Conservation (phyloP, 2,113 vertebrate species). For the Gnathonemus longibarbis region DNA sequence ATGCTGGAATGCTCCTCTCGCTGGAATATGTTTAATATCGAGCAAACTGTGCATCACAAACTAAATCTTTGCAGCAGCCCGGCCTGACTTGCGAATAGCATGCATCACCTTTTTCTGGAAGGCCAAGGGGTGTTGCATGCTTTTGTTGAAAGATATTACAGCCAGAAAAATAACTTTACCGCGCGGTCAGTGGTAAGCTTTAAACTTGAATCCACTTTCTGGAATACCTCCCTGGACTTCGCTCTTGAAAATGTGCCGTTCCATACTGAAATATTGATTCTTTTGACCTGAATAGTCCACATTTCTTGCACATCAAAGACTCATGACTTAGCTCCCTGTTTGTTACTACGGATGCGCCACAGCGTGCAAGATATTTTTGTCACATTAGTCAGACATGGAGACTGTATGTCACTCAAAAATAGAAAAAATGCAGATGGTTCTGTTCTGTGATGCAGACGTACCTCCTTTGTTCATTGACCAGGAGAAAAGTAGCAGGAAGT, state of each 20-base stretch:
- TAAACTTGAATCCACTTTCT: not conserved
- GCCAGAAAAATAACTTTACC: not conserved
- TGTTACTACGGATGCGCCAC: not conserved
- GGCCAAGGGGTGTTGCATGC: not conserved
- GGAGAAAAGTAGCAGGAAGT: not conserved
- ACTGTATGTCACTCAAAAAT: not conserved
- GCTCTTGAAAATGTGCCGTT: not conserved
- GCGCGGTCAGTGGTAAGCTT: not conserved
- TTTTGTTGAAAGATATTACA: not conserved
- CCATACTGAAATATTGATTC: not conserved
- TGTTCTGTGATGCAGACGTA: not conserved
- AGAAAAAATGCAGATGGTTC: not conserved
- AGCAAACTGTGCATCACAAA: not conserved
- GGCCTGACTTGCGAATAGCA: not conserved
- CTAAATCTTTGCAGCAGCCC: not conserved
- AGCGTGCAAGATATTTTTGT: not conserved
- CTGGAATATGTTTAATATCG: not conserved
- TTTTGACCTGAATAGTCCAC: not conserved
- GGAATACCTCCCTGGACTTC: not conserved
- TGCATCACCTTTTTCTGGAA: not conserved
- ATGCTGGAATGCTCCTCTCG: not conserved
- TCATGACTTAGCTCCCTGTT: not conserved
- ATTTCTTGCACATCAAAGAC: not conserved
- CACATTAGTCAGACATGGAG: not conserved
- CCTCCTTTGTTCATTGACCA: not conserved